phyloP scores from a whole-genome alignment of 2,888 invertebrate genomes.

The Sylvicola cinctus region DNA sequence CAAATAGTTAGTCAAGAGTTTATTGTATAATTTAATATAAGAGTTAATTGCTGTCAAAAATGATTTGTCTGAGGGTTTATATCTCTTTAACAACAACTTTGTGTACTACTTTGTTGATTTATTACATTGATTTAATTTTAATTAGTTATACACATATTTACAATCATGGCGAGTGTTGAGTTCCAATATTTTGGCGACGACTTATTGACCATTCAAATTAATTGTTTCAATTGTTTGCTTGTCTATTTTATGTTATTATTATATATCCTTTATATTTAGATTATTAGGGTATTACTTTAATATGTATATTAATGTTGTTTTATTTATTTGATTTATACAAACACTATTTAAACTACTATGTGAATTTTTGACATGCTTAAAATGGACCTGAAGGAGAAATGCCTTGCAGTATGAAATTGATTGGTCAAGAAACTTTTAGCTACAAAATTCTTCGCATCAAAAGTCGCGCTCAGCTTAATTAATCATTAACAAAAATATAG shows the following conservation, averaged over 20 bases:
- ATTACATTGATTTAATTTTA: slow-evolving; percentile 3
- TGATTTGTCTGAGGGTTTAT: not conserved
- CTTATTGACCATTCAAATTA: slow-evolving; percentile 3
- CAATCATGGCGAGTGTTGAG: slow-evolving; percentile 9
- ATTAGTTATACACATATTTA: slow-evolving; percentile 8
- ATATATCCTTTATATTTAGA: not conserved
- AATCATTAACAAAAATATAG: slow-evolving; percentile 4
- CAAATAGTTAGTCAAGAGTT: not conserved
- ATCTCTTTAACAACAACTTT: not conserved
- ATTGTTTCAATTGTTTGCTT: not conserved
- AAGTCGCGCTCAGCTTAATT: slow-evolving; percentile 6
- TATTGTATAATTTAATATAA: not conserved
- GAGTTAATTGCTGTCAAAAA: no score
- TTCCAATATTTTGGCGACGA: slow-evolving; percentile 7
- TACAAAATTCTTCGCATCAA: not conserved
- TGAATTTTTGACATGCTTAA: no score
- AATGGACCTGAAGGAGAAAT: no score
- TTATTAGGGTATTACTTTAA: not conserved
- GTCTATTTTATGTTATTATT: not conserved
- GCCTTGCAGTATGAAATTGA: no score
- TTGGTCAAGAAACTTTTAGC: no score
- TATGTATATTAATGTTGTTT: not conserved
- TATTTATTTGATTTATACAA: no score
- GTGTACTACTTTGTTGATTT: not conserved
- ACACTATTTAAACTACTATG: no score